Evolutionary conservation across 2,797 vertebrate genomes (phyloP).

Genomic region (Chrosomus eos): DNA sequence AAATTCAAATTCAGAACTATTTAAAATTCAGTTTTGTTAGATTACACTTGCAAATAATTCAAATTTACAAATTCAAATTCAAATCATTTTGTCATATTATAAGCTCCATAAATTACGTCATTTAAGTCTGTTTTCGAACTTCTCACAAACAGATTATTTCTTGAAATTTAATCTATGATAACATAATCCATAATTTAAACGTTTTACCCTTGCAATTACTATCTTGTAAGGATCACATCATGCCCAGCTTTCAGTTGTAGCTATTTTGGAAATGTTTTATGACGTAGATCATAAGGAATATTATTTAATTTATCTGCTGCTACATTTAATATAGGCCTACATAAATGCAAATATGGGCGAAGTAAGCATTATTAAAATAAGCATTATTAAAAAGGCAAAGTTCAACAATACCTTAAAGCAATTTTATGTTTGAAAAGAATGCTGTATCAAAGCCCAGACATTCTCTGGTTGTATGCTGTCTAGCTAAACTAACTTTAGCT

Average conservation of each 20-base stretch:
- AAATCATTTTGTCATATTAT: too few relatives aligned
- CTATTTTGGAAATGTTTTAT: not conserved
- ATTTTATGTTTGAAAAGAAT: not conserved
- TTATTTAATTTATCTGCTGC: not conserved
- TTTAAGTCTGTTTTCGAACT: not conserved
- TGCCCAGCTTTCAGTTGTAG: not conserved
- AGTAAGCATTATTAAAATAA: not conserved
- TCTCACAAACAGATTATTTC: not conserved
- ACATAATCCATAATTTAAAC: not conserved
- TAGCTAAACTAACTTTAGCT: too few relatives aligned
- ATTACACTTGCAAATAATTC: too few relatives aligned
- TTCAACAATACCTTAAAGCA: not conserved
- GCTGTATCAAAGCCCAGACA: too few relatives aligned
- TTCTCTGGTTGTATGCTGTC: too few relatives aligned
- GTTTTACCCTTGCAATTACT: not conserved
- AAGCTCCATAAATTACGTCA: too few relatives aligned
- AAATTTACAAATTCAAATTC: too few relatives aligned
- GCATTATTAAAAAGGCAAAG: not conserved
- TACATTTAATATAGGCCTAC: not conserved
- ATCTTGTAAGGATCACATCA: not conserved
- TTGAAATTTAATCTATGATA: not conserved
- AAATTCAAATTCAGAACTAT: too few relatives aligned
- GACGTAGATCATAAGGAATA: not conserved
- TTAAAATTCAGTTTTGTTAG: too few relatives aligned
- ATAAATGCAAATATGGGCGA: not conserved